Evolutionary conservation across 2,113 vertebrate species (phyloP).

Genomic region (Trichechus manatus): DNA sequence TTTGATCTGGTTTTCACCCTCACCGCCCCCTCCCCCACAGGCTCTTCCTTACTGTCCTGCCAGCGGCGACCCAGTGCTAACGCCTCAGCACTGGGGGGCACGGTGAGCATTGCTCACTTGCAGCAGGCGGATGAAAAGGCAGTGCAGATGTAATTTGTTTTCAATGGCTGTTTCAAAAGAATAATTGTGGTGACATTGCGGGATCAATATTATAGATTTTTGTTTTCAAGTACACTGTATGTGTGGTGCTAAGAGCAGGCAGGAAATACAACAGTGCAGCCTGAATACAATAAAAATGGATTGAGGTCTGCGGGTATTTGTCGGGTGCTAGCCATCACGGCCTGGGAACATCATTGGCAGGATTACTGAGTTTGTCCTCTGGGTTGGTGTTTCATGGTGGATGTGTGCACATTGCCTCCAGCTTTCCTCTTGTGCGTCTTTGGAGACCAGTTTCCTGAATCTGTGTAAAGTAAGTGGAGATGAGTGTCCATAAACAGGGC

Average conservation of each 20-base stretch:
- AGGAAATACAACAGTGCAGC: conserved; percentile 98
- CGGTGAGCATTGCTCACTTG: conserved; percentile 97
- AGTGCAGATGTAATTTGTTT: conserved; percentile 99
- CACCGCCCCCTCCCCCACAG: neutral
- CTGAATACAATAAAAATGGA: conserved; percentile 99
- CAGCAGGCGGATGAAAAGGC: conserved; percentile 99
- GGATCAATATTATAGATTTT: conserved; percentile 99
- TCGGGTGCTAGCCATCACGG: conserved; percentile 95
- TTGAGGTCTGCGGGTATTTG: conserved; percentile 96
- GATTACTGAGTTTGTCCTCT: conserved; percentile 95
- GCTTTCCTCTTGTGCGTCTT: conserved; percentile 84
- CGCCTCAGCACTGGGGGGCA: conserved; percentile 89
- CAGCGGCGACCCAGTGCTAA: conserved; percentile 91
- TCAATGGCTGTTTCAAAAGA: conserved; percentile 99
- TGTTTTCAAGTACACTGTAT: conserved; percentile 99
- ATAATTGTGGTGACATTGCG: conserved; percentile 99
- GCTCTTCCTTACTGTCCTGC: conserved; percentile 84
- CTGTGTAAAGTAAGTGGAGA: conserved; percentile 86
- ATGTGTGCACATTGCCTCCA: conserved; percentile 84
- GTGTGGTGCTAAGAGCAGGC: conserved; percentile 98
- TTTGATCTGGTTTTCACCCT: conserved; percentile 64
- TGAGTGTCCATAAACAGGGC: neutral
- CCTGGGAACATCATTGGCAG: conserved; percentile 94
- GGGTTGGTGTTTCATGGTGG: conserved; percentile 88
- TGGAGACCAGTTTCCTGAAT: conserved; percentile 87